Evolutionary conservation across 2,888 invertebrate genomes (phyloP), one percentile per base, ranked within the genome.

Genomic region (Hydrotaea diabolus): DNA sequence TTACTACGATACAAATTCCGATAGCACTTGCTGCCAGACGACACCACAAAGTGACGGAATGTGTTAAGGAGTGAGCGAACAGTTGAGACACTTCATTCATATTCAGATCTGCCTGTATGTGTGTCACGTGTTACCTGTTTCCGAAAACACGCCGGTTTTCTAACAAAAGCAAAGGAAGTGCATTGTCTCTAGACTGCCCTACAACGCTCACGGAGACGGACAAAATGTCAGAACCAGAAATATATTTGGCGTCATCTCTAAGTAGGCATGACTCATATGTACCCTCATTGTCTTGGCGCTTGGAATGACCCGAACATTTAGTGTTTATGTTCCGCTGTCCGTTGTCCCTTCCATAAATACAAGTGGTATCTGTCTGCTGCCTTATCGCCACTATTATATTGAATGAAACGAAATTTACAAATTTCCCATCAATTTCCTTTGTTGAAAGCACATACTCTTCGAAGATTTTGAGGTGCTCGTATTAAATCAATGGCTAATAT

Each of bases 221-320:
- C 49, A 62, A 17, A 81, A 77, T 69, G 43, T 69, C 55, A 66
- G 64, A 71, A 77, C 39, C 71, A 55, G 53, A 64, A 77, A 78
- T 75, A 76, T 78, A 77, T 85, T 79, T 82, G 85, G 85, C 85
- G 85, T 85, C 85, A 79, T 11, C 59, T 73, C 64, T 72, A 36
- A 79, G 62, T 76, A 75, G 62, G 7, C 39, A 73, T 85, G 85
- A 85, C 72, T 85, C 85, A 85, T 77, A 15, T 26, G 26, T 5
- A 59, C 15, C 59, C 21, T 15, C 23, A 26, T 26, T 15, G 23
- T 13, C 59, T 19, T 13, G 9, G 57, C 9, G 57, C 21, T 17
- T 8, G 53, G 15, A 43, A 43, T 43, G 43, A 11, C 2, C 43
- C 1, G 15, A 39, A 9, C 2, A 17, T 53, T 8, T 15, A 49